Evolutionary conservation across 2,888 invertebrate species (phyloP).

Genomic region (Brachylomia viminalis): DNA sequence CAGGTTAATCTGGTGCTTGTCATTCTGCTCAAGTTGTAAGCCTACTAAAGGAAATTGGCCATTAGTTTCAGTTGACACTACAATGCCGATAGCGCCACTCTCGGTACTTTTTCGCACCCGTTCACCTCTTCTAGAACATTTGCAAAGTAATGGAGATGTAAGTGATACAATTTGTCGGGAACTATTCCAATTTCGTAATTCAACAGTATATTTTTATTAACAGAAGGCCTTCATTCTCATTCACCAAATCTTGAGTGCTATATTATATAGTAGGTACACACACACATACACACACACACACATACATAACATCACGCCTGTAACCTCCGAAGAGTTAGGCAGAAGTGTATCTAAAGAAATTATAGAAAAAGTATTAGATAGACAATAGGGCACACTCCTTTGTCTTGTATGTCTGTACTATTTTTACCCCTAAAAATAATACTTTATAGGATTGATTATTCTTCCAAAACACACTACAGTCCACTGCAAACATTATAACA

Average conservation of each 20-base stretch:
- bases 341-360: too few species aligned
- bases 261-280: too few species aligned
- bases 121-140: conserved; percentile 19
- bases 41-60: conserved; percentile 53
- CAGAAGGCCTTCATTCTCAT: too few species aligned
- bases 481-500: conserved; percentile 33
- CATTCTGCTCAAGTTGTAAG: conserved; percentile 40
- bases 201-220: neutral
- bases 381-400: too few species aligned
- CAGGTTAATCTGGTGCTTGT: conserved; percentile 47
- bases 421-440: neutral
- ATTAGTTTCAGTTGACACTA: conserved; percentile 51
- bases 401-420: too few species aligned
- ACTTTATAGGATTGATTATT: neutral
- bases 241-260: too few species aligned
- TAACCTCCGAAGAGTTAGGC: too few species aligned
- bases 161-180: neutral
- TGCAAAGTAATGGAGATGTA: neutral
- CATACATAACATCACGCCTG: too few species aligned
- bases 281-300: too few species aligned
- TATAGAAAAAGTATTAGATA: too few species aligned
- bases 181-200: neutral
- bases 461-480: conserved; percentile 26
- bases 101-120: neutral
- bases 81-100: conserved; percentile 6